Evolutionary conservation across 2,797 vertebrate species (phyloP).

Genomic region (Picus viridis): DNA sequence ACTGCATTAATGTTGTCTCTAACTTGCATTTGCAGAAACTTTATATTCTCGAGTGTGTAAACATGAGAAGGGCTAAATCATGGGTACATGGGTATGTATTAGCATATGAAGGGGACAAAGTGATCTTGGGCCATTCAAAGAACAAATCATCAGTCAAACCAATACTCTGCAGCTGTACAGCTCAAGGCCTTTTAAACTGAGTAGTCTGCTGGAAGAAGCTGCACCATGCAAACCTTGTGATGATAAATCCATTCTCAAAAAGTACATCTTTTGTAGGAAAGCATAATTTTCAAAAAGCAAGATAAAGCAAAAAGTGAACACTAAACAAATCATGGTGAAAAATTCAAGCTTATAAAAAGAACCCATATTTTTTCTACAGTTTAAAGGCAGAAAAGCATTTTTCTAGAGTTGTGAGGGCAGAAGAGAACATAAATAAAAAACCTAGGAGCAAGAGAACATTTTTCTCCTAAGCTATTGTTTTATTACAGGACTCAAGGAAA

Average conservation of each 20-base stretch:
- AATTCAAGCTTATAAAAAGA: not conserved
- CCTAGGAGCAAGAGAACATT: not conserved
- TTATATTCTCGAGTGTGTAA: not conserved
- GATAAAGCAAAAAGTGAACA: fast-evolving
- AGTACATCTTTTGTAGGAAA: not conserved
- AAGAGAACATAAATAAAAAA: not conserved
- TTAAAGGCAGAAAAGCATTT: not conserved
- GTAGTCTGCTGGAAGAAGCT: not conserved
- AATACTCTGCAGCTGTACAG: not conserved
- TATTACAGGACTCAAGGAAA: not conserved
- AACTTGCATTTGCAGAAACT: not conserved
- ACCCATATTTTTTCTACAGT: not conserved
- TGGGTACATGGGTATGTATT: not conserved
- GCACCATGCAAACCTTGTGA: not conserved
- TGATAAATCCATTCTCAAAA: not conserved
- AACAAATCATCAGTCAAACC: not conserved
- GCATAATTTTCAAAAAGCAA: not conserved
- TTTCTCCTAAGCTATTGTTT: not conserved
- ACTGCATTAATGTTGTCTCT: not conserved
- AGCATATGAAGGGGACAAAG: not conserved
- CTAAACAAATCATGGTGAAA: not conserved
- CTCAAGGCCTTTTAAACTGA: not conserved
- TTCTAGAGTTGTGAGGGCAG: not conserved
- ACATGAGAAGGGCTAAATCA: not conserved
- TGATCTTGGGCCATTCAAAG: not conserved